These are phyloP conservation scores for Dendroctonus ponderosae DNA, from an alignment of 1,140 invertebrate species.

Conservation along the genomic window DNA sequence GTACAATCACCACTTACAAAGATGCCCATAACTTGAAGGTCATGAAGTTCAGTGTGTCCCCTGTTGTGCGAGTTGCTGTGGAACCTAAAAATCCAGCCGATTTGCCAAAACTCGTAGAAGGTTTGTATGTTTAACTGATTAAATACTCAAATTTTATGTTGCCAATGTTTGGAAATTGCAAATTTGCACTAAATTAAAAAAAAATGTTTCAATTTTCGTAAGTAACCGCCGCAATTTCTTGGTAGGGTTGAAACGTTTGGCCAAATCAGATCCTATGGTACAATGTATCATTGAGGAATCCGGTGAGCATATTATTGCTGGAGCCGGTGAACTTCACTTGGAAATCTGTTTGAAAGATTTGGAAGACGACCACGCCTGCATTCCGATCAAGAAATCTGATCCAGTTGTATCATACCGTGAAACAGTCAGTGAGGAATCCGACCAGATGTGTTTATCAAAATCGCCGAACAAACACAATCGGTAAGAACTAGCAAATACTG, in stretches of 20 bases:
- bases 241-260: constrained; percentile 87
- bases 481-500: constrained; percentile 4
- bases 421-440: constrained; percentile 92
- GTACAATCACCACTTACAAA: constrained; percentile 98
- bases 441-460: constrained; percentile 96
- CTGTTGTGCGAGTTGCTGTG: constrained; percentile 98
- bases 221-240: too few species aligned
- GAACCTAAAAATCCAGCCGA: constrained; percentile 99
- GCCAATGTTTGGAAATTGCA: too few species aligned
- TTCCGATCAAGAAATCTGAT: constrained; percentile 98
- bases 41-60: constrained; percentile 99
- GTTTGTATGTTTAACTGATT: constrained; percentile 42
- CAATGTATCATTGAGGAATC: constrained; percentile 99
- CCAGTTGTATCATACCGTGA: constrained; percentile 99
- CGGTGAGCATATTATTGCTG: constrained; percentile 99
- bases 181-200: too few species aligned
- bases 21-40: constrained; percentile 99
- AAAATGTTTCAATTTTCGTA: too few species aligned
- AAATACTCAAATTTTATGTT: too few species aligned
- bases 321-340: constrained; percentile 98
- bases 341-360: constrained; percentile 99
- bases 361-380: constrained; percentile 99
- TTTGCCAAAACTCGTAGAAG: constrained; percentile 98
- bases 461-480: constrained; percentile 99
- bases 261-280: constrained; percentile 99